Base-by-base conservation (phyloP, 1,140 invertebrate genomes). In the Trypoxylus dichotomus region DNA sequence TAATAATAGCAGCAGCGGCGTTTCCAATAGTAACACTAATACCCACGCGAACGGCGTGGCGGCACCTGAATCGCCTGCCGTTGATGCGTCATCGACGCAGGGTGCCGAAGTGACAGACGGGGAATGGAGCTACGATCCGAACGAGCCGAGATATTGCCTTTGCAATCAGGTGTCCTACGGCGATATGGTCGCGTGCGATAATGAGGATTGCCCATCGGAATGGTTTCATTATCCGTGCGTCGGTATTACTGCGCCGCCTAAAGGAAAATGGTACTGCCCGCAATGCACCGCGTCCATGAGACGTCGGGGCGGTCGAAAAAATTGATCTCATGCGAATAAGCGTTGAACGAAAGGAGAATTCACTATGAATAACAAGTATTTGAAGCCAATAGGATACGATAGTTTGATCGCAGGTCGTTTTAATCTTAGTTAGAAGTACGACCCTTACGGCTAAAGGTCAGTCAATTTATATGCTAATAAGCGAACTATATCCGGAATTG, bases 211-310 rank as follows among this genome's bases (percentile, higher is more conserved):
- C 88, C 95, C 96, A 13, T 96, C 95, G 81, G 97, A 98, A 87
- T 99, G 98, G 98, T 99, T 99, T 88, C 98, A 99, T 88, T 99
- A 98, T 88, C 93, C 94, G 10, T 99, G 98, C 87, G 97, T 99
- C 63, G 96, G 95, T 72, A 96, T 99, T 78, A 96, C 94, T 0
- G 94, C 96, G 78, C 95, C 97, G 15, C 97, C 97, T 0, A 98
- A 98, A 88, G 97, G 97, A 43, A 99, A 98, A 87, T 99, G 98
- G 98, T 99, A 95, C 86, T 99, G 98, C 87, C 96, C 96, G 0
- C 94, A 97, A 82, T 99, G 98, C 88, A 93, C 94, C 27, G 91
- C 94, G 76, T 93, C 94, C 80, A 97, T 97, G 95, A 94, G 96
- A 81, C 89, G 95, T 81, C 90, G 95, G 77, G 92, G 92, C 13